Conservation (phyloP, 2,888 invertebrate species). For the Aphrophora alni region DNA sequence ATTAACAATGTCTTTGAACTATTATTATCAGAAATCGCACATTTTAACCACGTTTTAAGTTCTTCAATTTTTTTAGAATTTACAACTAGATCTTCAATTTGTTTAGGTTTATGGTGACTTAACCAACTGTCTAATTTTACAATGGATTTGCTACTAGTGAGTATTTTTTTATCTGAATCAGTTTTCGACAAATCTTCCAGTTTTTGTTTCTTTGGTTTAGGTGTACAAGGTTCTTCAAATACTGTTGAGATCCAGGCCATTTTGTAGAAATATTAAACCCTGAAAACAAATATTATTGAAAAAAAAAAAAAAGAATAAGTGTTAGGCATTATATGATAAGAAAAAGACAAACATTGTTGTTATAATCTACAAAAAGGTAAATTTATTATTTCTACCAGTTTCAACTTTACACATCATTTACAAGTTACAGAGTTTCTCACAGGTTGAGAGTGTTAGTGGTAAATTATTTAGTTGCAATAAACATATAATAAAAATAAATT, state of each 20-base stretch:
- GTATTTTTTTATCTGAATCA: neutral
- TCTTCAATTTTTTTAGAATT: conserved; percentile 77
- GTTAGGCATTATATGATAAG: no score
- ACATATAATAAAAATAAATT: no score
- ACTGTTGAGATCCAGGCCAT: conserved; percentile 32
- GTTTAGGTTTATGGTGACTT: conserved; percentile 65
- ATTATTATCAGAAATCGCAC: conserved; percentile 57
- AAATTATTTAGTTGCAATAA: no score
- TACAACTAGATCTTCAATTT: conserved; percentile 70
- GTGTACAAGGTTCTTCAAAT: conserved; percentile 13
- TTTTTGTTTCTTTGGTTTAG: conserved; percentile 13
- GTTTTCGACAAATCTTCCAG: neutral
- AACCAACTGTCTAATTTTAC: conserved; percentile 59
- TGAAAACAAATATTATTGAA: no score
- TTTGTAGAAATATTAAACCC: neutral
- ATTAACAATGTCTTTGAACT: conserved; percentile 62
- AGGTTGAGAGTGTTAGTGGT: no score
- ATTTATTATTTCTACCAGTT: no score
- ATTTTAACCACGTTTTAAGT: conserved; percentile 70
- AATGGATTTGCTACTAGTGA: neutral
- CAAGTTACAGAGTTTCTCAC: no score
- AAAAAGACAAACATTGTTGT: no score
- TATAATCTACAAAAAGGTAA: no score
- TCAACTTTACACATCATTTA: no score
- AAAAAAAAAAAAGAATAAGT: no score